Base-by-base conservation (phyloP, 2,797 vertebrate genomes). In the Arnoldichthys spilopterus region DNA sequence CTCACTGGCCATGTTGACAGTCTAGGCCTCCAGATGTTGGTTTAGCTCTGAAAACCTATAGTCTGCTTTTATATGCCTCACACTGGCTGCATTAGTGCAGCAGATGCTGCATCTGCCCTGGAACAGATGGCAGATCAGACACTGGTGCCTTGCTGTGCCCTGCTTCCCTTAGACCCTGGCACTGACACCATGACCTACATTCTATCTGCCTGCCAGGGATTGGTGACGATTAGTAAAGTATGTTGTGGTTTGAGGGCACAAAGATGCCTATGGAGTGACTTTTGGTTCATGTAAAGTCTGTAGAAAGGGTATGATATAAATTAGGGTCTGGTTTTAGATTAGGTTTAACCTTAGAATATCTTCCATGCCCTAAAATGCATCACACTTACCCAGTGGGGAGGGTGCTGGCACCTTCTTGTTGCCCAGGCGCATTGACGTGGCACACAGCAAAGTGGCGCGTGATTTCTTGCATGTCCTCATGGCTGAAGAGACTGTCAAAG, bases 401-500 rank as follows among this genome's bases (percentile, higher is more conserved):
- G 71, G 94, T 93, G 0, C 94, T 91, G 1, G 96, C 96, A 22
- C 92, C 93, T 9, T 97, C 96, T 4, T 98, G 95, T 87, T 99
- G 98, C 13, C 97, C 98, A 0, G 97, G 97, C 1, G 97, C 97
- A 54, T 98, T 95, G 78, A 99, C 91, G 0, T 99, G 97, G 83
- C 95, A 97, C 79, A 98, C 94, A 0, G 96, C 94, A 54, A 99
- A 95, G 87, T 97, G 96, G 77, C 95, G 94, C 24, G 89, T 91
- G 85, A 99, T 98, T 87, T 99, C 97, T 40, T 93, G 93, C 97
- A 99, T 98, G 86, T 99, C 97, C 87, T 96, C 95, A 0, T 94
- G 96, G 84, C 93, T 94, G 90, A 98, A 97, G 66, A 99, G 92
- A 12, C 93, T 86, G 53, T 95, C 93, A 87, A 97, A 99, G 83